Evolutionary conservation across 2,888 invertebrate genomes (phyloP).

Genomic region (Malachius bipustulatus): DNA sequence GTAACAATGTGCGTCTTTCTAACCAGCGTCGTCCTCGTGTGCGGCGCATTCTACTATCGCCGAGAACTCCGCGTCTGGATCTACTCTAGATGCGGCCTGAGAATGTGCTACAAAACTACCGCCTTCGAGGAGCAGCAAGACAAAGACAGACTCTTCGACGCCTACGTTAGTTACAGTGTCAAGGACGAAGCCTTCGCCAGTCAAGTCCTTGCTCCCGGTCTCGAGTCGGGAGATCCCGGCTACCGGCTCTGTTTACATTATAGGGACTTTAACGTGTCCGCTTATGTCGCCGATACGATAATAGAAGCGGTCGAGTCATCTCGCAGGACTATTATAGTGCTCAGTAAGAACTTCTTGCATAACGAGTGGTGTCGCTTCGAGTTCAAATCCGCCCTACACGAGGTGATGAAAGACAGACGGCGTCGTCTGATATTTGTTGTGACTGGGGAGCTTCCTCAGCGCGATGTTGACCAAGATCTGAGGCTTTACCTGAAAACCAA

Average conservation of each 20-base stretch:
- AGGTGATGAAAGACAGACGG: conserved; percentile 75
- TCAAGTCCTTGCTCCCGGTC: conserved; percentile 75
- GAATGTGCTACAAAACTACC: conserved; percentile 76
- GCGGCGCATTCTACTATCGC: conserved; percentile 70
- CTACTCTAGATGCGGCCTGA: conserved; percentile 71
- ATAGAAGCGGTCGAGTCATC: conserved; percentile 86
- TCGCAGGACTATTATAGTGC: conserved; percentile 75
- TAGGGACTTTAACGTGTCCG: conserved; percentile 78
- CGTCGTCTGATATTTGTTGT: conserved; percentile 82
- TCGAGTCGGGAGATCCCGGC: conserved; percentile 70
- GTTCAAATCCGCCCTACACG: conserved; percentile 85
- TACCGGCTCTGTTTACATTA: conserved; percentile 86
- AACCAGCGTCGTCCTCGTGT: conserved; percentile 61
- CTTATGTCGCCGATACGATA: conserved; percentile 84
- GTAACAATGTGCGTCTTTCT: conserved; percentile 68
- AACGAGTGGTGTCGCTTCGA: conserved; percentile 94
- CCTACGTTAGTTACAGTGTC: conserved; percentile 88
- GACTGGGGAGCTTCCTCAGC: conserved; percentile 77
- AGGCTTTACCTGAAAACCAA: conserved; percentile 81
- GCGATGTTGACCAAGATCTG: conserved; percentile 83
- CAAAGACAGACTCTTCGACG: conserved; percentile 83
- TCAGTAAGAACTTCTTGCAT: conserved; percentile 86
- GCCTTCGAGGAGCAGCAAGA: conserved; percentile 70
- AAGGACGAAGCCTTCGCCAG: conserved; percentile 87
- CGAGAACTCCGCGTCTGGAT: conserved; percentile 76